Conservation (phyloP, 2,888 invertebrate genomes). For the Cecidostiba fungosa region DNA sequence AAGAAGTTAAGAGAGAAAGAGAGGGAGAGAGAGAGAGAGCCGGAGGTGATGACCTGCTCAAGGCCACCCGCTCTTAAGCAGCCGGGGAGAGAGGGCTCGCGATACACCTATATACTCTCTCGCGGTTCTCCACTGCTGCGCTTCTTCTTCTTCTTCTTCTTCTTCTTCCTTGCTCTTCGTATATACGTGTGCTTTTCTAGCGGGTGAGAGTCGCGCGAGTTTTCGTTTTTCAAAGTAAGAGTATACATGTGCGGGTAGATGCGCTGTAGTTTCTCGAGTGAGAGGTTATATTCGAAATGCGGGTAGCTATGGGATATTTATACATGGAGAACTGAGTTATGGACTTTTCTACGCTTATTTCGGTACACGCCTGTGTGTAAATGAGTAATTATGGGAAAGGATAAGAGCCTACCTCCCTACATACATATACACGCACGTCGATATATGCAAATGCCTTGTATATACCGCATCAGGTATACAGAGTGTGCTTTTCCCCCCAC, state of each 20-base stretch:
- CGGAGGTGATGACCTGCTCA: slow-evolving; percentile 80
- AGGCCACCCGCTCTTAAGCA: slow-evolving; percentile 77
- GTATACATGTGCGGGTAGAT: background rate
- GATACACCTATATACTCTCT: slow-evolving; percentile 55
- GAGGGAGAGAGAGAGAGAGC: slow-evolving; percentile 15
- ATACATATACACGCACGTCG: too few species aligned
- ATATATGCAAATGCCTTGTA: too few species aligned
- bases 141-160: background rate
- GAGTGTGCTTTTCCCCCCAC: background rate
- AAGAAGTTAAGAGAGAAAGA: slow-evolving; percentile 71
- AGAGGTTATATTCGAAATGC: background rate
- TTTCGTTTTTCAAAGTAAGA: background rate
- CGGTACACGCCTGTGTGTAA: too few species aligned
- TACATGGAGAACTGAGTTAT: too few species aligned
- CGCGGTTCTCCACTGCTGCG: slow-evolving; percentile 1
- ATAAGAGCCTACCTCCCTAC: too few species aligned
- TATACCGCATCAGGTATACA: too few species aligned
- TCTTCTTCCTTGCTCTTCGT: background rate
- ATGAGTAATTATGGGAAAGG: too few species aligned
- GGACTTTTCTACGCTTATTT: too few species aligned
- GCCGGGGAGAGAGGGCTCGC: slow-evolving; percentile 31
- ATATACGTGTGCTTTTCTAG: background rate
- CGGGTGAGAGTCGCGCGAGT: background rate
- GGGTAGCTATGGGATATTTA: background rate
- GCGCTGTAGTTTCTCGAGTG: background rate